phyloP scores from a whole-genome alignment of 1,140 invertebrate species.

The Kradibia gibbosae region DNA sequence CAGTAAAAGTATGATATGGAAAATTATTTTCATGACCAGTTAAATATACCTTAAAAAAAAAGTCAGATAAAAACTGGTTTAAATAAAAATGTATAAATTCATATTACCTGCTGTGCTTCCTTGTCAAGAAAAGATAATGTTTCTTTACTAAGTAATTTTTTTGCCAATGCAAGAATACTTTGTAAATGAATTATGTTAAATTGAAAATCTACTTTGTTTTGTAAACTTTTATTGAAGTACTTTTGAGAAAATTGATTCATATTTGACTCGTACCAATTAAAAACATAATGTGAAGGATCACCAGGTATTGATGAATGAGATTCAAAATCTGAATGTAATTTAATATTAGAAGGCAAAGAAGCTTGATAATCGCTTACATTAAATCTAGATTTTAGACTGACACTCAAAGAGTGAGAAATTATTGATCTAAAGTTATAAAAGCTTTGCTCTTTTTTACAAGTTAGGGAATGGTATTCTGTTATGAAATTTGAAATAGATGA shows the following conservation, averaged over 20 bases:
- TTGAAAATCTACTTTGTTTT: constrained; percentile 76
- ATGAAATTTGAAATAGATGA: constrained; percentile 72
- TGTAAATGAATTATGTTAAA: constrained; percentile 85
- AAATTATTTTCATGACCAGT: constrained; percentile 79
- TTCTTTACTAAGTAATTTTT: constrained; percentile 91
- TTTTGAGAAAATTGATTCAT: constrained; percentile 91
- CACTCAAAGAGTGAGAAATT: constrained; percentile 92
- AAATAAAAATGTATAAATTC: neutral
- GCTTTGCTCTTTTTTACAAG: constrained; percentile 75
- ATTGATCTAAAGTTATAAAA: constrained; percentile 86
- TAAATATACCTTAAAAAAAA: constrained; percentile 60
- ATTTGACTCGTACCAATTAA: constrained; percentile 92
- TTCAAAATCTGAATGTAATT: constrained; percentile 74
- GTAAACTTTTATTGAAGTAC: constrained; percentile 79
- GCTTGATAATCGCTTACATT: constrained; percentile 58
- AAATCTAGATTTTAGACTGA: constrained; percentile 79
- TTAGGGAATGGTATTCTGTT: constrained; percentile 69
- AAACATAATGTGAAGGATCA: constrained; percentile 89
- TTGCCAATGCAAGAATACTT: constrained; percentile 85
- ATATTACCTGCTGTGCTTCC: constrained; percentile 83
- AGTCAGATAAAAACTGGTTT: constrained; percentile 7
- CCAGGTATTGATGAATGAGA: constrained; percentile 80
- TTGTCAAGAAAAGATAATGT: constrained; percentile 86
- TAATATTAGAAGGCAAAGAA: constrained; percentile 62
- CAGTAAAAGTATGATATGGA: constrained; percentile 93